Base-by-base conservation (phyloP, 2,797 vertebrate species). In the Brachyrhaphis roseni region DNA sequence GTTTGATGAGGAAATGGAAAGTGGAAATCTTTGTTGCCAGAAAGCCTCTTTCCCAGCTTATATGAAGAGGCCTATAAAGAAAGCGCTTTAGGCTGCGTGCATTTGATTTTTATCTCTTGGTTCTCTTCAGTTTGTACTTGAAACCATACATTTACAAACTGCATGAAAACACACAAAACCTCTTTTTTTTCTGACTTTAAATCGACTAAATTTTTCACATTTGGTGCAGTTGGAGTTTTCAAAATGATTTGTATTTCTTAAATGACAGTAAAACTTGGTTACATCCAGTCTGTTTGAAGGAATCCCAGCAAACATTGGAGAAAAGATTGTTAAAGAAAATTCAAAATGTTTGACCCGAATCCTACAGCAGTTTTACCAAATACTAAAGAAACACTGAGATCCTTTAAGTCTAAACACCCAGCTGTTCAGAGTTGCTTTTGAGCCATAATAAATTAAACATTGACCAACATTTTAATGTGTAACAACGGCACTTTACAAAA, bases 61-160 rank as follows among this genome's bases (percentile, higher is more conserved):
- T 59, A 66, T 75, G 76, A 78, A 55, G 11, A 74, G 45, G 70
- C 75, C 49, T 74, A 59, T 41, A 77, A 73, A 76, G 47, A n/a
- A 72, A 74, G 78, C 72, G 2, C n/a, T 45, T 86, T 64, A 68
- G 82, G 83, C 88, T 49, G 43, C 36, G 72, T 86, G 78, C 79
- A 76, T 87, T 83, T 78, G 62, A 82, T 75, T 83, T 75, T 47
- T n/a, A n/a, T 55, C 53, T 55, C 26, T n/a, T 55, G 26, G 26
- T 55, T 55, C 53, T 55, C 26, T n/a, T 51, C 49, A 23, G 8
- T 41, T 26, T 26, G 18, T 15, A 41, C 18, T 23, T 5, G 20
- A 43, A 68, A n/a, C 18, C 34, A 26, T 1, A 68, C 16, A 41
- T 39, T 68, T 68, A 11, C 8, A 23, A 1, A 16, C 28, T 66